Conservation (phyloP, 64 coral and sea anemone species). For the Actinia tenebrosa region DNA sequence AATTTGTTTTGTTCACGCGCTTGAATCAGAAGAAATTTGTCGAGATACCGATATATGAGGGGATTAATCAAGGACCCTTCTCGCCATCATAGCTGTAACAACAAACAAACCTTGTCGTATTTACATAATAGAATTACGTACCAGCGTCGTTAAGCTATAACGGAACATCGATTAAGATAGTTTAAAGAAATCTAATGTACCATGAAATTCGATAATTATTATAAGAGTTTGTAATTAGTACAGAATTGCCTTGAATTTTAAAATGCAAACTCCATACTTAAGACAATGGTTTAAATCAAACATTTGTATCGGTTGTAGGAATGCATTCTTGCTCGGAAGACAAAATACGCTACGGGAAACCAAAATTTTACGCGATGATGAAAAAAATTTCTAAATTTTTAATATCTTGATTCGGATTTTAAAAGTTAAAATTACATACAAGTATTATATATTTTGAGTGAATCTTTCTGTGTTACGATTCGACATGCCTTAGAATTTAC, state of each 20-base stretch:
- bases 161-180: background rate
- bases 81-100: background rate
- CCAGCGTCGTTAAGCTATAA: background rate
- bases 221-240: background rate
- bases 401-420: background rate
- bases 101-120: background rate
- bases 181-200: background rate
- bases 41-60: background rate
- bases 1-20: background rate
- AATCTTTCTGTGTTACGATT: background rate
- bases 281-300: background rate
- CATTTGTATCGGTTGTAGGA: background rate
- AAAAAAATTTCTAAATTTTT: background rate
- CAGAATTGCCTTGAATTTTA: background rate
- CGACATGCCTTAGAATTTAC: background rate
- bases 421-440: background rate
- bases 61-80: background rate
- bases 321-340: background rate
- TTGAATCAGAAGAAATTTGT: background rate
- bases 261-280: background rate
- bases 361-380: no score
- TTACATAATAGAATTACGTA: background rate
- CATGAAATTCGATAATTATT: background rate
- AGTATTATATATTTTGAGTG: background rate
- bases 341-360: background rate